phyloP scores from a whole-genome alignment of 1,140 invertebrate genomes.

The Diachasma alloeum region DNA sequence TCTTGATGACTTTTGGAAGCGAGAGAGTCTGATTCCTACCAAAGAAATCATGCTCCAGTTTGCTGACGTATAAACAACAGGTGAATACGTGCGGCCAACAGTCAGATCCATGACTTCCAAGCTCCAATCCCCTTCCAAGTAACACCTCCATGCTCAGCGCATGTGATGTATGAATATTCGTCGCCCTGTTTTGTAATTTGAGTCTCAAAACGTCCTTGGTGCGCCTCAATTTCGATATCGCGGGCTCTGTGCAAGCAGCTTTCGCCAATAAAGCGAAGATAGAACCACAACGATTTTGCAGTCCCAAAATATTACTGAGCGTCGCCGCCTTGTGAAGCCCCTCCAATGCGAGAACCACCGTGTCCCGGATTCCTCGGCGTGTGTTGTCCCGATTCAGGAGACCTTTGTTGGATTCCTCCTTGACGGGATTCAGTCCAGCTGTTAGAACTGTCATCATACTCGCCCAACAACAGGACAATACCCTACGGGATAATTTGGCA shows the following conservation, averaged over 20 bases:
- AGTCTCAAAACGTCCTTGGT: constrained; percentile 60
- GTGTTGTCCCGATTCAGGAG: constrained; percentile 63
- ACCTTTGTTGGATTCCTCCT: constrained; percentile 58
- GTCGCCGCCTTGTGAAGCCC: constrained; percentile 85
- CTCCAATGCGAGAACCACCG: constrained; percentile 82
- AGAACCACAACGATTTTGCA: constrained; percentile 85
- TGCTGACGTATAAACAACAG: constrained; percentile 89
- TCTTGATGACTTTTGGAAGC: constrained; percentile 56
- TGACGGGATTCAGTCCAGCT: constrained; percentile 70
- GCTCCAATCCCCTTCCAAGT: constrained; percentile 80
- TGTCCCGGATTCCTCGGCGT: constrained; percentile 72
- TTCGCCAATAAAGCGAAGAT: constrained; percentile 82
- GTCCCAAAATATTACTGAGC: constrained; percentile 76
- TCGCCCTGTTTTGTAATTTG: constrained; percentile 66
- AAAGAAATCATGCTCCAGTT: constrained; percentile 87
- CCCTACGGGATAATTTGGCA: constrained; percentile 70
- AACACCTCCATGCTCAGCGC: constrained; percentile 91
- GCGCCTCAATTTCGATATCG: constrained; percentile 61
- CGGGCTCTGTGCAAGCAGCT: constrained; percentile 76
- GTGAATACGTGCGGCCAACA: constrained; percentile 95
- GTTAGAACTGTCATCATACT: constrained; percentile 89
- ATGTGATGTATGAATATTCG: constrained; percentile 82
- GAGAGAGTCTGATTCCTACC: constrained; percentile 69
- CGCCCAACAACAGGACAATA: constrained; percentile 92
- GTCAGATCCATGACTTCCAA: constrained; percentile 88